Conservation (phyloP, 2,797 vertebrate species). For the Pteropus rufus region DNA sequence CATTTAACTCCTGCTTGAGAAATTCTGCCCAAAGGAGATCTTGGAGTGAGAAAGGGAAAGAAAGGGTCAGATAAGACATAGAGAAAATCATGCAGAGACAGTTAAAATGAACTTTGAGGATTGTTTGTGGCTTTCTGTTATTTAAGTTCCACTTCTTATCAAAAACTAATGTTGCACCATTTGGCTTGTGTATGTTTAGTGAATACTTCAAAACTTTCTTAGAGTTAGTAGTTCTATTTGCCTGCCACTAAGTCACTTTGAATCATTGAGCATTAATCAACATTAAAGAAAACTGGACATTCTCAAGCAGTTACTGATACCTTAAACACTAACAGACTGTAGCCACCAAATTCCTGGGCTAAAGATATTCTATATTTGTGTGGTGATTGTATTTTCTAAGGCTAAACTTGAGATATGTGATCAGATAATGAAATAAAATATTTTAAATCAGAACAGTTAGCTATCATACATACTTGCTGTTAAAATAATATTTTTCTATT, state of each 20-base stretch:
- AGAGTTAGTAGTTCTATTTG: constrained; percentile 1
- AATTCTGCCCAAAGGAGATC: not conserved
- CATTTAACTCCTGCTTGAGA: not conserved
- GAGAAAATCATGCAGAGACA: not conserved
- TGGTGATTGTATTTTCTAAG: not conserved
- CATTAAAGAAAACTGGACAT: not conserved
- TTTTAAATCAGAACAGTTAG: constrained; percentile 9
- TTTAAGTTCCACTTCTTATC: not conserved
- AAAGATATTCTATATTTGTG: not conserved
- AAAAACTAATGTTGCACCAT: not conserved
- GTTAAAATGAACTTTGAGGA: not conserved
- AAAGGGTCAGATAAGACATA: not conserved
- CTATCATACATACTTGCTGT: not conserved
- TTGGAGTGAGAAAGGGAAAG: not conserved
- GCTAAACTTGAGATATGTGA: not conserved
- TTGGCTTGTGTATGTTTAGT: not conserved
- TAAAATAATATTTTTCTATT: constrained; percentile 24
- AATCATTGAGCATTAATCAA: not conserved
- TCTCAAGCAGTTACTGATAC: not conserved
- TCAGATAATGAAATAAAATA: not conserved
- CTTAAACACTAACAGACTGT: not conserved
- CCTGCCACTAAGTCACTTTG: not conserved
- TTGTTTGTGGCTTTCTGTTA: not conserved
- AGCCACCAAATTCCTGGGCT: not conserved
- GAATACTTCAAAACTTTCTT: not conserved